phyloP scores from a whole-genome alignment of 2,113 vertebrate genomes.

The Pedionomus torquatus region DNA sequence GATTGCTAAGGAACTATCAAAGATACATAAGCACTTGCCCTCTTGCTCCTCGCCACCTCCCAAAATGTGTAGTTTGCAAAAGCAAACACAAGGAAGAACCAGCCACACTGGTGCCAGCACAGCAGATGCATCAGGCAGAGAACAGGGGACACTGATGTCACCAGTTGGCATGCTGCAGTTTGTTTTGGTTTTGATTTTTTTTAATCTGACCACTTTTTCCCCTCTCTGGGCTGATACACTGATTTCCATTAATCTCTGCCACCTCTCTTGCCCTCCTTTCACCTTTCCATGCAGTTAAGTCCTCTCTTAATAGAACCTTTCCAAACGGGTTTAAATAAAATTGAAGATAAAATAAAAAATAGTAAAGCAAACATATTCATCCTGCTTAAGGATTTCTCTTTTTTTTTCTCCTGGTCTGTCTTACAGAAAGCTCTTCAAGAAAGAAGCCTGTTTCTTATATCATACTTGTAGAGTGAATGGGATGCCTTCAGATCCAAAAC shows the following conservation, averaged over 20 bases:
- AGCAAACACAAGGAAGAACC: not conserved
- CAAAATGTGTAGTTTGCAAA: not conserved
- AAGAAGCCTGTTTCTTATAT: not conserved
- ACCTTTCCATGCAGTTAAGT: not conserved
- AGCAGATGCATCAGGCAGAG: not conserved
- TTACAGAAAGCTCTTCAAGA: not conserved
- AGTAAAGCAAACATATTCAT: not conserved
- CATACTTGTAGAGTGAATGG: not conserved
- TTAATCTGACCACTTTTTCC: not conserved
- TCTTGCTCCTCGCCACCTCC: not conserved
- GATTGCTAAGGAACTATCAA: not conserved
- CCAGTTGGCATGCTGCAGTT: not conserved
- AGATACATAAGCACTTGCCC: not conserved
- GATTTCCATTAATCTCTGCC: not conserved
- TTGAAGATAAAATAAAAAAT: not conserved
- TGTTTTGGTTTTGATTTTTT: not conserved
- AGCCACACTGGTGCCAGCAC: not conserved
- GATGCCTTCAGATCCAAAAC: not conserved
- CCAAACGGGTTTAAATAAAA: not conserved
- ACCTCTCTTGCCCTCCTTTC: not conserved
- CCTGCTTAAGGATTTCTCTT: not conserved
- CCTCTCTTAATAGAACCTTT: not conserved
- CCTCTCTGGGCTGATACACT: not conserved
- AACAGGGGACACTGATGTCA: constrained; percentile 4
- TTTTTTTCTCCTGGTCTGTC: not conserved